A percentile compares a stretch with the other conserved stretches of the same genome.
These are phyloP conservation scores for Caerostris darwini DNA, from an alignment of 1,140 invertebrate genomes.

Conservation along the genomic window DNA sequence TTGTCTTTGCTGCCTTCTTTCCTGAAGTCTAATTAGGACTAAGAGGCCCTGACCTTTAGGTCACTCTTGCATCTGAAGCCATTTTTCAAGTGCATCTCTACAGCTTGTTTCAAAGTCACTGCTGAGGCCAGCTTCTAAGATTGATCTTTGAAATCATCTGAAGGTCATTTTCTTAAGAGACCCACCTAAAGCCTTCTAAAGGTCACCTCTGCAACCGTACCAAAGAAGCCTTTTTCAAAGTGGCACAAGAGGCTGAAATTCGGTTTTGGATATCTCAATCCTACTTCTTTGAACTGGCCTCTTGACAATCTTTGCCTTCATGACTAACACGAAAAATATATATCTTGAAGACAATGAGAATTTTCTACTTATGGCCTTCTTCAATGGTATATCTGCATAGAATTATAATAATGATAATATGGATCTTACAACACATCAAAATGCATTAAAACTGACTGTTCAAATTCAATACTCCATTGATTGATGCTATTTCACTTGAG, in stretches of 20 bases:
- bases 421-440: background rate
- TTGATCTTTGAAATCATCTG: background rate
- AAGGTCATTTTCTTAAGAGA: background rate
- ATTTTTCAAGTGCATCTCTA: background rate
- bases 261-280: too few relatives aligned
- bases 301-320: conserved; percentile 27
- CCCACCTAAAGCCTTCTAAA: background rate
- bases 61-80: background rate
- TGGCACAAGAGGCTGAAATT: background rate
- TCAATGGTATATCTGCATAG: background rate
- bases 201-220: background rate
- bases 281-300: background rate
- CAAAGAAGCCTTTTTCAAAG: conserved; percentile 1
- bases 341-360: background rate
- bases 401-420: background rate
- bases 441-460: background rate
- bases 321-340: background rate
- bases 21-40: background rate
- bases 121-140: background rate
- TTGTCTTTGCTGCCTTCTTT: background rate
- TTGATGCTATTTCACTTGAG: background rate
- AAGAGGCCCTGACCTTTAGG: background rate
- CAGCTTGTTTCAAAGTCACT: background rate
- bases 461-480: background rate
- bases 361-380: conserved; percentile 5